Evolutionary conservation across 2,888 invertebrate genomes (phyloP).

Genomic region (Arrhopalites spinosus): DNA sequence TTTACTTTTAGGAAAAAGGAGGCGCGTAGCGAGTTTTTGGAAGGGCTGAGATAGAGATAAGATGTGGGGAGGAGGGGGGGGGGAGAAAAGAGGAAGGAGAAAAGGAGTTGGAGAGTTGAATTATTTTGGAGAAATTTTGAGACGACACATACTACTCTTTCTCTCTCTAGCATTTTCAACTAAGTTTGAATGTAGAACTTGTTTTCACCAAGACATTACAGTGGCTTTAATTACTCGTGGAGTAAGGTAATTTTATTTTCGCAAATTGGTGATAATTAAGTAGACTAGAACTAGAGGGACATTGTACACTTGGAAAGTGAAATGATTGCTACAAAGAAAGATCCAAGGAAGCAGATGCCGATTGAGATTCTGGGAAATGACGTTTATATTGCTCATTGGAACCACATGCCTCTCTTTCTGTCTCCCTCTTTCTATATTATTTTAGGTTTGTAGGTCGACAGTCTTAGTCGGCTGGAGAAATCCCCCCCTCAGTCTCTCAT

Average conservation of each 20-base stretch:
- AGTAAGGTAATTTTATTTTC: conserved; percentile 4
- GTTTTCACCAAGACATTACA: neutral
- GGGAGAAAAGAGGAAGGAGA: neutral
- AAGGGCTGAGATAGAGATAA: neutral
- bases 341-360: no score
- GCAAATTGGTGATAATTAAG: conserved; percentile 4
- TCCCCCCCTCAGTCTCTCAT: no score
- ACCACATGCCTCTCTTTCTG: no score
- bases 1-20: neutral
- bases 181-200: neutral
- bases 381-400: no score
- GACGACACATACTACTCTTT: neutral
- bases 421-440: no score
- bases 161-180: neutral
- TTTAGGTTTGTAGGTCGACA: no score
- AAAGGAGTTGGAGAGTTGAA: neutral
- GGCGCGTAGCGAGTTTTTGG: neutral
- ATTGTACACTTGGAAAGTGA: no score
- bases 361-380: no score
- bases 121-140: neutral
- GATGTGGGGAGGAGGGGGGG: neutral
- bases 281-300: neutral
- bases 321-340: no score
- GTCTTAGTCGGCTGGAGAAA: no score
- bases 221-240: neutral